Conservation (phyloP, 2,888 invertebrate species). For the Apotomis betuletana region DNA sequence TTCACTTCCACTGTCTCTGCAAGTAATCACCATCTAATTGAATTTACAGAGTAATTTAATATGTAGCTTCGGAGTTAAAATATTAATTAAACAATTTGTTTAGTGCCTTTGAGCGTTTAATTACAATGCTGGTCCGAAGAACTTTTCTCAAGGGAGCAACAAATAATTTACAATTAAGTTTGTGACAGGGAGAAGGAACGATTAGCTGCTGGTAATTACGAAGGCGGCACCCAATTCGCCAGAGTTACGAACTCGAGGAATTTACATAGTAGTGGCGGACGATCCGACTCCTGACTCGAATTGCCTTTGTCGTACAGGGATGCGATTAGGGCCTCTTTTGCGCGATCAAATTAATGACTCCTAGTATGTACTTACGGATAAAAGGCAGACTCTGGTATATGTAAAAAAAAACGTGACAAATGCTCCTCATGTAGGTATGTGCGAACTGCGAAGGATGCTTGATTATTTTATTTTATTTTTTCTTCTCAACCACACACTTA, state of each 20-base stretch:
- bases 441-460: no score
- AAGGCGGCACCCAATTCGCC: conserved; percentile 35
- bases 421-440: no score
- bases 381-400: not conserved
- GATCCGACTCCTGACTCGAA: conserved; percentile 18
- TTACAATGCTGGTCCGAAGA: conserved; percentile 44
- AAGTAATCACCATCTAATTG: conserved; percentile 35
- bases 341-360: not conserved
- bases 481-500: no score
- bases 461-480: no score
- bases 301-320: conserved; percentile 30
- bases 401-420: no score
- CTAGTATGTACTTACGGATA: not conserved
- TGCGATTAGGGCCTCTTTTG: conserved; percentile 11
- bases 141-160: conserved; percentile 44
- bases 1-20: conserved; percentile 14
- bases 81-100: conserved; percentile 46
- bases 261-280: conserved; percentile 40
- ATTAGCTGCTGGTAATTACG: conserved; percentile 42
- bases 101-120: conserved; percentile 47
- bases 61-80: conserved; percentile 34
- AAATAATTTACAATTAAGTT: conserved; percentile 50
- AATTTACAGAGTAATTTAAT: conserved; percentile 38
- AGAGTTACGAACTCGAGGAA: conserved; percentile 40
- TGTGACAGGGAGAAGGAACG: conserved; percentile 41